Evolutionary conservation across 1,140 invertebrate genomes (phyloP).

Genomic region (Polypedilum vanderplanki): DNA sequence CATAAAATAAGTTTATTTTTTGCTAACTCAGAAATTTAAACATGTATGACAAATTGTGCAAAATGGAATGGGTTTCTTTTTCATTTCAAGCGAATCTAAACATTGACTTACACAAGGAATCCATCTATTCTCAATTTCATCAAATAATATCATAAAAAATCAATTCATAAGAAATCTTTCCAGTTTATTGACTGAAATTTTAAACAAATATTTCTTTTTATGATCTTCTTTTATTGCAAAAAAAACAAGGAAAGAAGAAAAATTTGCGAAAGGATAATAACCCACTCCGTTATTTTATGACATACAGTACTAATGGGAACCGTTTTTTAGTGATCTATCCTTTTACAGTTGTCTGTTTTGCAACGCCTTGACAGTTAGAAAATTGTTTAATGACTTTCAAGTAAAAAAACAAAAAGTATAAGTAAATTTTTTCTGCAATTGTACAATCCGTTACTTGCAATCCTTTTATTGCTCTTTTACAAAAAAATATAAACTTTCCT

Average conservation of each 20-base stretch:
- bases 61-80: too few species aligned
- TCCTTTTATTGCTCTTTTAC: conserved; percentile 11
- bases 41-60: too few species aligned
- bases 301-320: not conserved
- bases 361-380: conserved; percentile 5
- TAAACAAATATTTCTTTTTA: not conserved
- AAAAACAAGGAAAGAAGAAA: not conserved
- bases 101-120: too few species aligned
- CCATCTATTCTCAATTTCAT: too few species aligned
- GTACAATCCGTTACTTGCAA: conserved; percentile 5
- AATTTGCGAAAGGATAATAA: conserved; percentile 15
- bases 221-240: too few species aligned
- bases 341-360: too few species aligned
- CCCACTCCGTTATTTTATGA: not conserved
- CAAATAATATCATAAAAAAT: not conserved
- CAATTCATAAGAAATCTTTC: not conserved
- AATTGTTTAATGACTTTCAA: not conserved
- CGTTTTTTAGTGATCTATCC: not conserved
- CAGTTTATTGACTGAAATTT: not conserved
- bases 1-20: too few species aligned
- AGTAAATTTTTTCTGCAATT: not conserved
- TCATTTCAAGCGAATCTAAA: too few species aligned
- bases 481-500: not conserved
- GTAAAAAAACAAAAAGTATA: not conserved
- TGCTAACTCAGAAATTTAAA: too few species aligned